A percentile compares a stretch with the other conserved stretches of the same genome.
phyloP scores from a whole-genome alignment of 1,140 invertebrate genomes.

The Dinoponera quadriceps region DNA sequence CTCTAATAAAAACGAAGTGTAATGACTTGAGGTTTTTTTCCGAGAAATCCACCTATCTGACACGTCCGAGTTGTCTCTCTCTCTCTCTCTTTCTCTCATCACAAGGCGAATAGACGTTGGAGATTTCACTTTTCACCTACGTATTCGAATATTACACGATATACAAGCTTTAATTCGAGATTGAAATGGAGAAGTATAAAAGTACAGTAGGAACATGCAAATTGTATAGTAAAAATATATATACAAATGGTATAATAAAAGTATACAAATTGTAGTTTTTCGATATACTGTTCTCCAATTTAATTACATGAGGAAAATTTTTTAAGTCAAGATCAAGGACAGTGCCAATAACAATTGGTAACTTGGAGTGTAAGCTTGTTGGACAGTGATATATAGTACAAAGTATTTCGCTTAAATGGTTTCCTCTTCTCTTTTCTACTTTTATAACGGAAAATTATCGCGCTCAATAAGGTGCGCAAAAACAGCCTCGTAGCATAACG shows the following conservation, averaged over 20 bases:
- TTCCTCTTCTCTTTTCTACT: slow-evolving; percentile 45
- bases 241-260: too few species aligned
- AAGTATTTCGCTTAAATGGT: slow-evolving; percentile 22
- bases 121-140: background rate
- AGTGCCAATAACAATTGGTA: slow-evolving; percentile 12
- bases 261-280: too few species aligned
- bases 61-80: background rate
- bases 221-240: too few species aligned
- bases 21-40: slow-evolving; percentile 56
- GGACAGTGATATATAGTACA: slow-evolving; percentile 31
- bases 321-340: background rate
- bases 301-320: background rate
- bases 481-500: background rate
- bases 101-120: background rate
- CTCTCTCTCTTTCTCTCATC: too few species aligned
- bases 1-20: slow-evolving; percentile 81
- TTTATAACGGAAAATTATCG: slow-evolving; percentile 40
- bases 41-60: background rate
- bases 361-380: slow-evolving; percentile 23
- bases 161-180: slow-evolving; percentile 24
- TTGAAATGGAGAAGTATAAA: background rate
- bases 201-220: too few species aligned
- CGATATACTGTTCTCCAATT: too few species aligned
- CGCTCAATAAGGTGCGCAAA: background rate
- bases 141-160: background rate